Evolutionary conservation across 2,797 vertebrate genomes (phyloP).

Genomic region (Enteromius afrohamiltoni): DNA sequence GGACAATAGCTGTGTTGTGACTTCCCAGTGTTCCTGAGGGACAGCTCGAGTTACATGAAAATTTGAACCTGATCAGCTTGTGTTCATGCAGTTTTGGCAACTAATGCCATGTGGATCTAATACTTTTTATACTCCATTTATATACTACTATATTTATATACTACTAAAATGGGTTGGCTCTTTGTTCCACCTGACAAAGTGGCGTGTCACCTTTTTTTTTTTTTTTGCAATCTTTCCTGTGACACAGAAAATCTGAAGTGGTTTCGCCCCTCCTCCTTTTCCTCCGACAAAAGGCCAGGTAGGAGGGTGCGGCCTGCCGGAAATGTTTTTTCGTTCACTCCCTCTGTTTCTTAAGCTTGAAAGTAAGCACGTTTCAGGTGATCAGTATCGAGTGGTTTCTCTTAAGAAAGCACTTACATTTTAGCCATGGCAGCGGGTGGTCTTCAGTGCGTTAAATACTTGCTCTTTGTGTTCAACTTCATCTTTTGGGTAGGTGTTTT

Average conservation of each 20-base stretch:
- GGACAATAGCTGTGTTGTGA: constrained; percentile 10
- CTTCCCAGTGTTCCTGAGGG: background rate
- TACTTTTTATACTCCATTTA: background rate
- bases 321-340: background rate
- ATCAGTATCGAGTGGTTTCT: constrained; percentile 7
- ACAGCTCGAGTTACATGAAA: constrained; percentile 26
- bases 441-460: constrained; percentile 32
- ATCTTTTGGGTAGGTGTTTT: constrained; percentile 40
- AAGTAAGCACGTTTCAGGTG: background rate
- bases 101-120: background rate
- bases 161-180: background rate
- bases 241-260: background rate
- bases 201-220: background rate
- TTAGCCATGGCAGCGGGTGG: constrained; percentile 26
- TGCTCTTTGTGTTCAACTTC: constrained; percentile 47
- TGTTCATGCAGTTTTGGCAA: constrained; percentile 2
- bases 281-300: constrained; percentile 13
- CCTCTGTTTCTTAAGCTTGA: background rate
- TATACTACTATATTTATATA: background rate
- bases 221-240: background rate
- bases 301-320: constrained; percentile 1
- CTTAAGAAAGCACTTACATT: background rate
- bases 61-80: background rate
- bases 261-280: background rate
- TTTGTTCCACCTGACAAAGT: background rate